phyloP scores from a whole-genome alignment of 2,113 vertebrate species.

The Nestor notabilis region DNA sequence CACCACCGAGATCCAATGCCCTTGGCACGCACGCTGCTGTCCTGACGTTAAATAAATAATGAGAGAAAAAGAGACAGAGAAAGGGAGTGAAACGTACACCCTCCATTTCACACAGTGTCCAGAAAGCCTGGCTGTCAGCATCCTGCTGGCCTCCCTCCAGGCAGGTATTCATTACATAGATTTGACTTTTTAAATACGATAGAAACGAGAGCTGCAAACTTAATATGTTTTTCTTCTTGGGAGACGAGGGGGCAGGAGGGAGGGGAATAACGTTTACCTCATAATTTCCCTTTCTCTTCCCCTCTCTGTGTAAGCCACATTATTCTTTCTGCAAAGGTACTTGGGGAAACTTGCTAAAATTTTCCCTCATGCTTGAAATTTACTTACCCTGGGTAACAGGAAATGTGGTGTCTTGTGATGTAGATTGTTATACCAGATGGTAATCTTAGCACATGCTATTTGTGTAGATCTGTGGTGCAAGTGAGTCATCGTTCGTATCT shows the following conservation, averaged over 20 bases:
- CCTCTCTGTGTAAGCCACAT: slow-evolving; percentile 70
- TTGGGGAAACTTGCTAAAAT: slow-evolving; percentile 86
- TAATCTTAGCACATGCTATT: slow-evolving; percentile 81
- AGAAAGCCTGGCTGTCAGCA: slow-evolving; percentile 12
- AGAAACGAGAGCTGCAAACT: slow-evolving; percentile 47
- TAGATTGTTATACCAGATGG: slow-evolving; percentile 88
- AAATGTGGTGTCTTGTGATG: slow-evolving; percentile 86
- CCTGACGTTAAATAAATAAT: background rate
- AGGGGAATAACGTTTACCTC: slow-evolving; percentile 70
- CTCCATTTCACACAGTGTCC: slow-evolving; percentile 17
- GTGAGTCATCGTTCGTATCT: slow-evolving; percentile 78
- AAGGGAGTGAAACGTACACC: background rate
- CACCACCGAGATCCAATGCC: rapidly evolving
- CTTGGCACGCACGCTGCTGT: background rate
- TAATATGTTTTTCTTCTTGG: slow-evolving; percentile 62
- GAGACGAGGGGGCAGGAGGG: slow-evolving; percentile 37
- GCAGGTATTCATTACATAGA: slow-evolving; percentile 56
- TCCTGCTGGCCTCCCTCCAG: slow-evolving; percentile 1
- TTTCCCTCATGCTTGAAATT: slow-evolving; percentile 85
- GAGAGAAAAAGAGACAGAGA: background rate
- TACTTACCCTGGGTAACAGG: slow-evolving; percentile 85
- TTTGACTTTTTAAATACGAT: slow-evolving; percentile 49
- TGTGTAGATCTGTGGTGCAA: slow-evolving; percentile 75
- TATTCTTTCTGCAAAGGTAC: slow-evolving; percentile 79
- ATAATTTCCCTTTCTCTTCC: slow-evolving; percentile 73